A percentile compares a stretch with the other conserved stretches of the same genome.
Evolutionary conservation across 2,113 vertebrate genomes (phyloP).

Genomic region (Perca fluviatilis): DNA sequence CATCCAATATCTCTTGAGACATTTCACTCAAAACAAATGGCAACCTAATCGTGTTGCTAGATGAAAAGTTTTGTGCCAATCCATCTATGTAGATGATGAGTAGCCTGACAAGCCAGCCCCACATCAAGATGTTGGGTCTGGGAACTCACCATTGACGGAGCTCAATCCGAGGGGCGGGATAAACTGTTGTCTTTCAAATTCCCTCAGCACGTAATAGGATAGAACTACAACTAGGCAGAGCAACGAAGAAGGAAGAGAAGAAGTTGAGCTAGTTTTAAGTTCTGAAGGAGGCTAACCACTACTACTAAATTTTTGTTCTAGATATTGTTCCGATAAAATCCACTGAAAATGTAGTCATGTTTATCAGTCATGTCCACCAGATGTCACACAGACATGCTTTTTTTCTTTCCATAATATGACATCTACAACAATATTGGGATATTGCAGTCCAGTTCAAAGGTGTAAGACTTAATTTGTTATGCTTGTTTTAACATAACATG

Average conservation of each 20-base stretch:
- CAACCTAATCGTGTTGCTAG: neutral
- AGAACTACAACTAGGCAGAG: too few relatives aligned
- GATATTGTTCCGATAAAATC: slow-evolving; percentile 20
- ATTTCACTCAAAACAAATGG: neutral
- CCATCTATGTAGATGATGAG: neutral
- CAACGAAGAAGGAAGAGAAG: too few relatives aligned
- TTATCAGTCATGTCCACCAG: slow-evolving; percentile 49
- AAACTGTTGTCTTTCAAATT: too few relatives aligned
- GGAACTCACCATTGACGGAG: too few relatives aligned
- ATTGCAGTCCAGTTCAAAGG: slow-evolving; percentile 66
- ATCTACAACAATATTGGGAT: slow-evolving; percentile 49
- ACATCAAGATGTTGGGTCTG: too few relatives aligned
- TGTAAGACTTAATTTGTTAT: slow-evolving; percentile 53
- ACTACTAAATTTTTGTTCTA: slow-evolving; percentile 24
- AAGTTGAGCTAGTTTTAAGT: too few relatives aligned
- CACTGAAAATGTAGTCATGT: slow-evolving; percentile 17
- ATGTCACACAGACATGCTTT: slow-evolving; percentile 49
- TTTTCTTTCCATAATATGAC: slow-evolving; percentile 40
- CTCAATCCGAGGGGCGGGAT: too few relatives aligned
- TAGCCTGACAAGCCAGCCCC: too few relatives aligned
- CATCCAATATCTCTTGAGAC: neutral
- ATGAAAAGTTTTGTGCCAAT: neutral
- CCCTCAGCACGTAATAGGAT: too few relatives aligned
- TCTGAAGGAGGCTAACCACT: neutral
- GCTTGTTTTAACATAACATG: slow-evolving; percentile 68